phyloP scores from a whole-genome alignment of 2,888 invertebrate genomes.

The Heliconius hortense region DNA sequence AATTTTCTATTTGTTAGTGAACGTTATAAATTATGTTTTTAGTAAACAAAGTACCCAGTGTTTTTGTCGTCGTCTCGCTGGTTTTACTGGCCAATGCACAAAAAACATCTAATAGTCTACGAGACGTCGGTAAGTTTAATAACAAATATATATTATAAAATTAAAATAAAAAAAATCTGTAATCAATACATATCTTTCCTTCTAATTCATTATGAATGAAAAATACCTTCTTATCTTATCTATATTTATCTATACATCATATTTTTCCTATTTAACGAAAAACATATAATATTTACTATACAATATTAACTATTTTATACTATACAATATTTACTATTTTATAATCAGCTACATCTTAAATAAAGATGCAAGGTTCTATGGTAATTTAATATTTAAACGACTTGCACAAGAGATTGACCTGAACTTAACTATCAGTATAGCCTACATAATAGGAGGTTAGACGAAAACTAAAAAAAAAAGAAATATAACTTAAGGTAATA shows the following conservation, averaged over 20 bases:
- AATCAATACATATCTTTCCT: neutral
- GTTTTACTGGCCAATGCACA: constrained; percentile 73
- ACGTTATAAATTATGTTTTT: constrained; percentile 60
- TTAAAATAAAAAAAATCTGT: neutral
- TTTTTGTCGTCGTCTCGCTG: constrained; percentile 65
- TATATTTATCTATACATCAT: neutral
- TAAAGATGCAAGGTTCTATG: constrained; percentile 25
- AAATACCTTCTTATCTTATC: too few relatives aligned
- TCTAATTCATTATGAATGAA: too few relatives aligned
- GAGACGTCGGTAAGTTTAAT: constrained; percentile 69
- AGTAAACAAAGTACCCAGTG: constrained; percentile 65
- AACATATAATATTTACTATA: too few relatives aligned
- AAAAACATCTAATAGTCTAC: constrained; percentile 63
- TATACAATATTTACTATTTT: too few relatives aligned
- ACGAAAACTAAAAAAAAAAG: neutral
- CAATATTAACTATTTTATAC: too few relatives aligned
- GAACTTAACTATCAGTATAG: constrained; percentile 23
- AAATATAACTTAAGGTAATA: neutral
- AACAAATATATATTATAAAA: constrained; percentile 23
- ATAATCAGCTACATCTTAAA: constrained; percentile 1
- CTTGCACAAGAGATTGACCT: constrained; percentile 27
- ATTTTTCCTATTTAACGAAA: neutral
- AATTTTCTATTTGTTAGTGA: constrained; percentile 34
- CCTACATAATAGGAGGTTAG: constrained; percentile 14
- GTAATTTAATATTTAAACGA: constrained; percentile 20